Base-by-base conservation (phyloP, 2,113 vertebrate genomes). In the Nesoenas mayeri region DNA sequence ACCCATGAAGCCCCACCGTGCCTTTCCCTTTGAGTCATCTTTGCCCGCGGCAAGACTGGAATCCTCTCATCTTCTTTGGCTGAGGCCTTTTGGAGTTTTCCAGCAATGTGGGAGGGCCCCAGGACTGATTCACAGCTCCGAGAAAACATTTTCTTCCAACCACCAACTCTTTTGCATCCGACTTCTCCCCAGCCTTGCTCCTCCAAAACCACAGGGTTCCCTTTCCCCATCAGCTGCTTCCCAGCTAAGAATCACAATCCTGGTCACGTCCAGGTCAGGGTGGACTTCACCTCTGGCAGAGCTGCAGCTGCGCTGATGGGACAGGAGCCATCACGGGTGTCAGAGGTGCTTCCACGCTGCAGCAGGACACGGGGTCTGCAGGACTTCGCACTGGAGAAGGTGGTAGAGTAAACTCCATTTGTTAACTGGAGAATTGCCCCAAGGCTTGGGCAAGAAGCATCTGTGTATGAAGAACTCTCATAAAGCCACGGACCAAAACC, bases 1-100 rank as follows among this genome's bases (percentile, higher is more conserved):
- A 85, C 89, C 93, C 79, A 38, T 61, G 64, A 17, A 89, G 51
- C 47, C 70, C 66, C 85, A 81, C 74, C 40, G 5, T 77, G 74
- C 74, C 89, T 75, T 91, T 85, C 67, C 69, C 69, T 38, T 56
- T 91, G 89, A 91, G 69, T 94, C 89, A 94, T 61, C 64, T 69
- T 66, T 80, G 85, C 79, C 69, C 1, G 12, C 69, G 80, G 79
- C 74, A 66, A 71, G 24, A 26, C 26, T 16, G 15, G 40, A 47
- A 77, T 91, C 58, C 24, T 91, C 79, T 56, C 2, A 1, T 29
- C 62, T 80, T 75, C 67, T 38, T 75, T 10, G 1, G 44, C 44
- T 75, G 38, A 84, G 53, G 62, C 50, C 14, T 80, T 75, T 31
- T 44, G 69, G 51, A 85, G 44, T 44, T 56, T 50, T 54, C 38